Evolutionary conservation across 2,888 invertebrate species (phyloP).

Genomic region (Oligia strigilis): DNA sequence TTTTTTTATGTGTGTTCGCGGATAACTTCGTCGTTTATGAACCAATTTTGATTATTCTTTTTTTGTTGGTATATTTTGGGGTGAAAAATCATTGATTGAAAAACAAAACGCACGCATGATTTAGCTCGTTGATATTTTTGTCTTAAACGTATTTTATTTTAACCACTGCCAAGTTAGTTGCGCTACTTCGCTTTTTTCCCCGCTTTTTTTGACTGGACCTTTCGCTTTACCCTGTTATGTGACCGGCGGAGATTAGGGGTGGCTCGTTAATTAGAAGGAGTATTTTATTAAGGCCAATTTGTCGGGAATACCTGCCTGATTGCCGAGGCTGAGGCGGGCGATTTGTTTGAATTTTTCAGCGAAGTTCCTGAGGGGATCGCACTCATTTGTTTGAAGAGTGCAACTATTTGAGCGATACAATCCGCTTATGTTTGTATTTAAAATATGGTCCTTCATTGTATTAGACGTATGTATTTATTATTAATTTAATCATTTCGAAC

Average conservation of each 20-base stretch:
- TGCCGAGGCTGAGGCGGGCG: slow-evolving; percentile 74
- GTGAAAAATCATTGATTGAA: not conserved
- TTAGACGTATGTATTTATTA: not conserved
- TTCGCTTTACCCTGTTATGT: not conserved
- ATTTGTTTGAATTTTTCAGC: slow-evolving; percentile 76
- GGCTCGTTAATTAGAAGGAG: slow-evolving; percentile 86
- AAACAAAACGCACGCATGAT: not conserved
- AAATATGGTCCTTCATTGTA: not conserved
- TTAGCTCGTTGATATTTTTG: not conserved
- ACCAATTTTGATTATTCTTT: no score
- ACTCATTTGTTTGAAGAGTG: slow-evolving; percentile 64
- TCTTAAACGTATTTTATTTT: not conserved
- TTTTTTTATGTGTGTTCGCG: no score
- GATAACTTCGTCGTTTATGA: no score
- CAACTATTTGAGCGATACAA: slow-evolving; percentile 45
- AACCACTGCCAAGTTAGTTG: not conserved
- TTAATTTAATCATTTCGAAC: not conserved
- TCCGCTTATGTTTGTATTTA: slow-evolving; percentile 34
- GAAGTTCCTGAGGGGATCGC: slow-evolving; percentile 64
- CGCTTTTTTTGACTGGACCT: not conserved
- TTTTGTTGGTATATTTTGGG: not conserved
- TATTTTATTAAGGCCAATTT: slow-evolving; percentile 89
- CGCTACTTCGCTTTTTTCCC: not conserved
- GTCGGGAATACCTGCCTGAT: slow-evolving; percentile 87
- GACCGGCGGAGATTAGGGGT: slow-evolving; percentile 42